Percentiles rank a stretch among this genome's conserved stretches.
Evolutionary conservation across 2,113 vertebrate genomes (phyloP).

Genomic region (Rhinolophus sinicus): DNA sequence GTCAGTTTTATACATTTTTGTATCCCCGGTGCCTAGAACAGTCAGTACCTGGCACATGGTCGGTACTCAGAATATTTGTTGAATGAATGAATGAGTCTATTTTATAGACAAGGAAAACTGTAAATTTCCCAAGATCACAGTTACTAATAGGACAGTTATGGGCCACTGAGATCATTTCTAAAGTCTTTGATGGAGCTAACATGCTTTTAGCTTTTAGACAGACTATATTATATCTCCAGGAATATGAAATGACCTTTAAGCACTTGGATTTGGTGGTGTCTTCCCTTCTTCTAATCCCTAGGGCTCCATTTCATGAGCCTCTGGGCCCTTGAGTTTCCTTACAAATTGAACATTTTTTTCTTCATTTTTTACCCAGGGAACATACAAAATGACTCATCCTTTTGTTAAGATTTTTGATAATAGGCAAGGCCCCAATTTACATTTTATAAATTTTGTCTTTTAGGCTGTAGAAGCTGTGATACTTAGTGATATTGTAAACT

Average conservation of each 20-base stretch:
- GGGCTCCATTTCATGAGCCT: not conserved
- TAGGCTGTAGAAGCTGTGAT: not conserved
- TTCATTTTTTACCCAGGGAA: not conserved
- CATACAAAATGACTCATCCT: not conserved
- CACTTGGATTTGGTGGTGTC: not conserved
- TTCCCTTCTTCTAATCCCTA: not conserved
- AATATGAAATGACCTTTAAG: not conserved
- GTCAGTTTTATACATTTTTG: not conserved
- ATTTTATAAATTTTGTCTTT: conserved; percentile 41
- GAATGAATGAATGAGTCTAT: not conserved
- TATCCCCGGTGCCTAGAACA: not conserved
- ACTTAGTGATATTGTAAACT: not conserved
- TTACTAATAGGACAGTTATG: not conserved
- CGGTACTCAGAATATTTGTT: not conserved
- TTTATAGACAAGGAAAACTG: not conserved
- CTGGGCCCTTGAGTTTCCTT: not conserved
- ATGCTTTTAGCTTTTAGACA: not conserved
- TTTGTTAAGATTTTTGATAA: conserved; percentile 41
- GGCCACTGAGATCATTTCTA: not conserved
- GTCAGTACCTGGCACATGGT: not conserved
- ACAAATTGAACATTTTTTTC: not conserved
- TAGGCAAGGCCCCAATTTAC: not conserved
- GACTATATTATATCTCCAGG: not conserved
- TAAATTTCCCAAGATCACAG: not conserved
- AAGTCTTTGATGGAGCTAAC: not conserved